Evolutionary conservation across 2,113 vertebrate species (phyloP).

Genomic region (Dicrurus megarhynchus): DNA sequence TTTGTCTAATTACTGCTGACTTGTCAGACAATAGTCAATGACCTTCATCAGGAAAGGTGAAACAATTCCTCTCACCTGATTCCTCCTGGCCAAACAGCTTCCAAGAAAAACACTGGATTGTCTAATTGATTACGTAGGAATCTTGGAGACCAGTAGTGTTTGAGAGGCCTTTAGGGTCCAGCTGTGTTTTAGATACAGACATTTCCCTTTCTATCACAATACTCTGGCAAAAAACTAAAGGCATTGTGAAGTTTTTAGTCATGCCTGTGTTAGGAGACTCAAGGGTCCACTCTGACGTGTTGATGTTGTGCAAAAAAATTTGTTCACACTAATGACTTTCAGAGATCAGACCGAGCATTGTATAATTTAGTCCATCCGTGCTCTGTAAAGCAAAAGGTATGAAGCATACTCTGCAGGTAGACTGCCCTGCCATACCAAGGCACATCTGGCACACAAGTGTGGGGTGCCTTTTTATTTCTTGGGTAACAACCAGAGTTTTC

Average conservation of each 20-base stretch:
- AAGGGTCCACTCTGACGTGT: background rate
- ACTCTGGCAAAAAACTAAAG: constrained; percentile 10
- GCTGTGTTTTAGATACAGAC: background rate
- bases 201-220: background rate
- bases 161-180: background rate
- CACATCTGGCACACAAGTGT: background rate
- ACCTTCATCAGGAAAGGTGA: constrained; percentile 42
- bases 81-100: background rate
- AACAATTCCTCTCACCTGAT: constrained; percentile 56
- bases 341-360: background rate
- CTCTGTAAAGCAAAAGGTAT: background rate
- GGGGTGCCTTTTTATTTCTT: background rate
- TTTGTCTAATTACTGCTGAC: constrained; percentile 70
- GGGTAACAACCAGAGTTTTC: background rate
- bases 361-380: background rate
- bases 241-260: background rate
- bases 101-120: background rate
- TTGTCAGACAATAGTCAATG: constrained; percentile 58
- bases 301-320: background rate
- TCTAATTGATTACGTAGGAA: background rate
- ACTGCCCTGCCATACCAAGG: background rate
- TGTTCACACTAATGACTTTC: background rate
- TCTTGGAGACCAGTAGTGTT: background rate
- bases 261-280: background rate
- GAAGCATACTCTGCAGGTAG: background rate